A percentile compares a stretch with the other conserved stretches of the same genome.
phyloP scores from a whole-genome alignment of 1,140 invertebrate species.

The Pseudoatta argentina region DNA sequence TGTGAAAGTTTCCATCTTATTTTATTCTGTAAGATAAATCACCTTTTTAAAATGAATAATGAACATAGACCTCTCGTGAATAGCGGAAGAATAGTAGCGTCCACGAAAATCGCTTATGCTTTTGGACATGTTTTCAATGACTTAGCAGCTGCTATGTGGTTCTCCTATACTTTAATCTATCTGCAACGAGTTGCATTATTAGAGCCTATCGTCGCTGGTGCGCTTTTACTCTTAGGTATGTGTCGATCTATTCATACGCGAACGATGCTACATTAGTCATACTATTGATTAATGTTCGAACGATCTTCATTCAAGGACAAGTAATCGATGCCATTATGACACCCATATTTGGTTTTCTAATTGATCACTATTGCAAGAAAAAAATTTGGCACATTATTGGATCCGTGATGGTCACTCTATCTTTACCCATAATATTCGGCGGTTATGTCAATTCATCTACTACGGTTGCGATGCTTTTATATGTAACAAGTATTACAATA shows the following conservation, averaged over 20 bases:
- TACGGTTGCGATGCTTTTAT: conserved; percentile 86
- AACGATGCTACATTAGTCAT: background rate
- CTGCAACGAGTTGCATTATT: conserved; percentile 93
- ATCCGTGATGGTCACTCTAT: conserved; percentile 88
- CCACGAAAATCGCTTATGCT: conserved; percentile 90
- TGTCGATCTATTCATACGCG: background rate
- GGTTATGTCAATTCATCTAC: conserved; percentile 88
- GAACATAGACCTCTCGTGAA: conserved; percentile 79
- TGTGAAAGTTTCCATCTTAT: background rate
- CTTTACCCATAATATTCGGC: conserved; percentile 94
- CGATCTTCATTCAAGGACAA: conserved; percentile 88
- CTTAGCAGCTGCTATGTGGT: conserved; percentile 97
- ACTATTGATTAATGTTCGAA: conserved; percentile 11
- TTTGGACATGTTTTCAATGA: conserved; percentile 97
- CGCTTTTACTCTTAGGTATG: conserved; percentile 91
- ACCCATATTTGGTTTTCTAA: conserved; percentile 93
- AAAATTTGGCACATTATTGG: conserved; percentile 96
- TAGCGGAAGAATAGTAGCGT: conserved; percentile 75
- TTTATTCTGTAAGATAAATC: background rate
- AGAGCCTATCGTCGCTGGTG: conserved; percentile 91
- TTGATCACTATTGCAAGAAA: conserved; percentile 91
- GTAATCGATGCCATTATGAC: conserved; percentile 95
- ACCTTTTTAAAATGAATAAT: conserved; percentile 48
- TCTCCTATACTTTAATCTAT: conserved; percentile 96
- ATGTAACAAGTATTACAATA: conserved; percentile 91